A percentile compares a stretch with the other conserved stretches of the same genome.
These are phyloP conservation scores for Lepidotrigona ventralis DNA, from an alignment of 1,140 invertebrate genomes.

Conservation along the genomic window DNA sequence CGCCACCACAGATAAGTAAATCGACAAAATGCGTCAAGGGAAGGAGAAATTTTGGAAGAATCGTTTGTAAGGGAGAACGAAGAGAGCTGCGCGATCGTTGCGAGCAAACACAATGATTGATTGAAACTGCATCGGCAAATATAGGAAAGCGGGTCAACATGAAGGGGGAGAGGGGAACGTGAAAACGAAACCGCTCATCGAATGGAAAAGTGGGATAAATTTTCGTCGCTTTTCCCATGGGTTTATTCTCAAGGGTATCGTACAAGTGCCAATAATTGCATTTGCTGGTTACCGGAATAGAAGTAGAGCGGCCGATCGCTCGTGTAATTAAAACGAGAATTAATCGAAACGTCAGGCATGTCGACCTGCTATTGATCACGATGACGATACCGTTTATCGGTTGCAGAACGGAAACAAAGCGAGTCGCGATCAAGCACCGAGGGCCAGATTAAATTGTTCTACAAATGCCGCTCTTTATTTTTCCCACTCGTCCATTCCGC, in stretches of 20 bases:
- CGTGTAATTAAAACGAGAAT: slow-evolving; percentile 42
- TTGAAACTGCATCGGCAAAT: slow-evolving; percentile 17
- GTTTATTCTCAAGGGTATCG: slow-evolving; percentile 13
- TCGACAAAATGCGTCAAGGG: not conserved
- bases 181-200: not conserved
- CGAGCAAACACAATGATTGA: slow-evolving; percentile 9
- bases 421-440: not conserved
- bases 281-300: slow-evolving; percentile 18
- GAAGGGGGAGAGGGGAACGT: not conserved
- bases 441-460: slow-evolving; percentile 41
- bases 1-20: too few relatives aligned
- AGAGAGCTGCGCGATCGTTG: not conserved
- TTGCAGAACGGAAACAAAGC: slow-evolving; percentile 29
- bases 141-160: not conserved
- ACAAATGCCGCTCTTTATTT: slow-evolving; percentile 8
- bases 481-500: not conserved
- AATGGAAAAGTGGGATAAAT: slow-evolving; percentile 23
- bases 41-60: not conserved
- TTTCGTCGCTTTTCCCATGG: slow-evolving; percentile 3
- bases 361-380: slow-evolving; percentile 30
- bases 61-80: not conserved
- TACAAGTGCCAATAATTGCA: slow-evolving; percentile 43
- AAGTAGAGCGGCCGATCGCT: slow-evolving; percentile 18
- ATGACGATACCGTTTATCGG: slow-evolving; percentile 36
- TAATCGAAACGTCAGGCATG: slow-evolving; percentile 42